Conservation (phyloP, 2,888 invertebrate species). For the Crematogaster levior region DNA sequence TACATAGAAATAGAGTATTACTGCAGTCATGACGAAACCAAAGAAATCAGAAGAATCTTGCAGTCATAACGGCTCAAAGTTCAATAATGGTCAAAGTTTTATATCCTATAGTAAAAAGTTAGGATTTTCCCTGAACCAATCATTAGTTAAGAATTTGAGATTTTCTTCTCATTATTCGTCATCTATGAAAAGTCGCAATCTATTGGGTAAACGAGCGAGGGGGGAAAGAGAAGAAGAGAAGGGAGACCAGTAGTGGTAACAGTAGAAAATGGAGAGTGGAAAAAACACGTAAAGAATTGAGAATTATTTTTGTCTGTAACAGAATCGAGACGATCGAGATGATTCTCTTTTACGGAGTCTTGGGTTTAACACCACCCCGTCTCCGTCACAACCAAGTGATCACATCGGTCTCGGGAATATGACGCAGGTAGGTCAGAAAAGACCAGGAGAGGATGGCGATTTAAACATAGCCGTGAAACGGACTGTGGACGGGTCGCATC, state of each 20-base stretch:
- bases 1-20: neutral
- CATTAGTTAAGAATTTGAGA: too few species aligned
- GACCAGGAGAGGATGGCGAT: constrained; percentile 88
- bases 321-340: constrained; percentile 82
- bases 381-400: constrained; percentile 87
- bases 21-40: too few species aligned
- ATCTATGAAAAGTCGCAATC: too few species aligned
- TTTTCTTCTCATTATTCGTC: too few species aligned
- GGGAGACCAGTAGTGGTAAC: neutral
- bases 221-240: neutral
- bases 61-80: too few species aligned
- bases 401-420: constrained; percentile 80
- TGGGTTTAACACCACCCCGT: constrained; percentile 87
- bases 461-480: constrained; percentile 87
- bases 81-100: too few species aligned
- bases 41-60: too few species aligned
- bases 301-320: neutral
- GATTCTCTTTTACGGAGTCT: constrained; percentile 87
- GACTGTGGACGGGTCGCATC: constrained; percentile 84
- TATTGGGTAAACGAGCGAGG: neutral
- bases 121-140: too few species aligned
- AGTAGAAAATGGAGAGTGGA: too few species aligned
- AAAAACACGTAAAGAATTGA: too few species aligned
- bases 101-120: too few species aligned
- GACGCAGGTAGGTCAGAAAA: constrained; percentile 86